Base-by-base conservation (phyloP, 2,797 vertebrate genomes). In the Pipistrellus pygmaeus region DNA sequence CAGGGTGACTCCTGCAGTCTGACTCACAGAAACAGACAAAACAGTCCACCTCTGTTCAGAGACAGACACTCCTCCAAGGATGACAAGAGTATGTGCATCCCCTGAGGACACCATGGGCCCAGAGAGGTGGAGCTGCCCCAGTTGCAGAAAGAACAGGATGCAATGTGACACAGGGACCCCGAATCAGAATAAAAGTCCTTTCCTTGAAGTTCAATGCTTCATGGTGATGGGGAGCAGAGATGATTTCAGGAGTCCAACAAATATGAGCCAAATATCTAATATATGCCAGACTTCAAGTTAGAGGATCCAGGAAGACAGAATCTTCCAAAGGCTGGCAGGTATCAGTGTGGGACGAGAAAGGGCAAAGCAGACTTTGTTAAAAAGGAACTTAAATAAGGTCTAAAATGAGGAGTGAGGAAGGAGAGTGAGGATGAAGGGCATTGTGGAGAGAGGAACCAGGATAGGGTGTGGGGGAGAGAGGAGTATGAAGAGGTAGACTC, bases 391-490 rank as follows among this genome's bases (percentile, higher is more conserved):
- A 68, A 21, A 21, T 55, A 13, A 57, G 66, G 32, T 8, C 23
- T 18, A 14, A 14, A 17, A 3, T 0, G 14, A 60, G 14, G n/a
- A 69, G 32, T 6, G n/a, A 38, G 46, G 41, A 8, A 25, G n/a
- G 75, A 14, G 3, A 11, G 9, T 23, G 20, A 57, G 38, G 0
- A n/a, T 9, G 23, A 9, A 15, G 53, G 38, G 3, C 3, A 1
- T 8, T 41, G n/a, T 41, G 60, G 41, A 55, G 60, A 57, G 23
- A 73, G 46, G 38, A 6, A 8, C 32, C 77, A 27, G 17, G 1
- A 4, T 7, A 21, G 15, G 15, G 15, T 6, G 2, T 0, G 1
- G 53, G 9, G 46, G 4, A 32, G 12, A 15, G 8, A 18, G 1
- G 62, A 30, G 3, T 51, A 20, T 57, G 55, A 73, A 4, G 75